Evolutionary conservation across 1,140 invertebrate species (phyloP).

Genomic region (Drosophila ambigua): DNA sequence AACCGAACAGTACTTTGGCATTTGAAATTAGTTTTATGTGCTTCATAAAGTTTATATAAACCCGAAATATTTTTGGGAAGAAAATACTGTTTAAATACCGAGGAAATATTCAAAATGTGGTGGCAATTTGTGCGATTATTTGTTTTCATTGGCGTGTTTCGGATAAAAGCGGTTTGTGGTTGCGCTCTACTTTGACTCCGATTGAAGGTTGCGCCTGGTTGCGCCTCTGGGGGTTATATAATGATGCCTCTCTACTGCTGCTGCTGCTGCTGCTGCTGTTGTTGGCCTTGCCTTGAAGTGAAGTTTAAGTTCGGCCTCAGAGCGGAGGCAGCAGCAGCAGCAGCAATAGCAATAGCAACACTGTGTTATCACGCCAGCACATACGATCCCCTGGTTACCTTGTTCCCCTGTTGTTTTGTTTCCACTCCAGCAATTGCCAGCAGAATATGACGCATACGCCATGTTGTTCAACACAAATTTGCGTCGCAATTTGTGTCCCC

Average conservation of each 20-base stretch:
- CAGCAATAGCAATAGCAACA: no score
- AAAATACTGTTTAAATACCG: constrained; percentile 23
- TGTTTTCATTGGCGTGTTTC: constrained; percentile 8
- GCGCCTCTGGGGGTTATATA: constrained; percentile 50
- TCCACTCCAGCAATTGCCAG: neutral
- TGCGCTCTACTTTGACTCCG: constrained; percentile 37
- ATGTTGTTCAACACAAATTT: constrained; percentile 26
- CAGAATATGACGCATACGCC: constrained; percentile 66
- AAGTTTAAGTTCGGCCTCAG: constrained; percentile 3
- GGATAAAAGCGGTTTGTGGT: constrained; percentile 28
- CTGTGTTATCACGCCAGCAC: no score
- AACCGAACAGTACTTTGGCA: constrained; percentile 18
- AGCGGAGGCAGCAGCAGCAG: neutral
- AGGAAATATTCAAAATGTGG: constrained; percentile 31
- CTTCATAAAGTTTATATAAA: constrained; percentile 54
- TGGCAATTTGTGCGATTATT: constrained; percentile 34
- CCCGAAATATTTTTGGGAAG: constrained; percentile 18
- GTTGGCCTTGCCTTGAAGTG: constrained; percentile 25
- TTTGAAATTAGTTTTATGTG: constrained; percentile 41
- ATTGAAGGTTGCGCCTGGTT: constrained; percentile 60
- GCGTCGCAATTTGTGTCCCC: constrained; percentile 45
- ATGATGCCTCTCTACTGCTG: constrained; percentile 29
- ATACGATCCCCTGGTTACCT: no score
- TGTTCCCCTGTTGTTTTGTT: neutral
- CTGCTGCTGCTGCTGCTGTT: neutral